phyloP scores from a whole-genome alignment of 2,888 invertebrate genomes.

The Frankliniella intonsa region DNA sequence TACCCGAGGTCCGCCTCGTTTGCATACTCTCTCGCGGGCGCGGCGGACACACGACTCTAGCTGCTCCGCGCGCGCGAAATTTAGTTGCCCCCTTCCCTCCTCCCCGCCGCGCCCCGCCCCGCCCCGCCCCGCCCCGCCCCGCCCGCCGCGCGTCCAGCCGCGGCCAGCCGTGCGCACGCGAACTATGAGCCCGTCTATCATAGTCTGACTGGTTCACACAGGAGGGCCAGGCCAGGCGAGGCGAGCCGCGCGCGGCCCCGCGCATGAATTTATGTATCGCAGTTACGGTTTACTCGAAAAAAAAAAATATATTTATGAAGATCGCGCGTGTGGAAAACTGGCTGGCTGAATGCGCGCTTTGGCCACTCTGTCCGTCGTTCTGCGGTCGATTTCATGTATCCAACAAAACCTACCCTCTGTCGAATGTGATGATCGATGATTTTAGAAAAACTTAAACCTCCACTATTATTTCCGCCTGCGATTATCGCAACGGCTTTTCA shows the following conservation, averaged over 20 bases:
- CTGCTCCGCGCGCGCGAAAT: constrained; percentile 7
- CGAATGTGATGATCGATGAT: too few relatives aligned
- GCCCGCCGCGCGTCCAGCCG: background rate
- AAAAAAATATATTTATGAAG: too few relatives aligned
- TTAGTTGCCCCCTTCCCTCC: background rate
- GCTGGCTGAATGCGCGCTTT: too few relatives aligned
- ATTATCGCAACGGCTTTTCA: too few relatives aligned
- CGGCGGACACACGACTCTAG: background rate
- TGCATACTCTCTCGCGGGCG: background rate
- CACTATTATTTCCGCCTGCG: too few relatives aligned
- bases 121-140: background rate
- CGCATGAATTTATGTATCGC: constrained; percentile 26
- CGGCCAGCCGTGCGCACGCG: background rate
- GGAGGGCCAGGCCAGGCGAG: background rate
- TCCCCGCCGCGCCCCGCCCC: background rate
- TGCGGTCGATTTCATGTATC: too few relatives aligned
- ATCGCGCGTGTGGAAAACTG: too few relatives aligned
- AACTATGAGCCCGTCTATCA: constrained; percentile 26
- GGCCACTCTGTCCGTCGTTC: too few relatives aligned
- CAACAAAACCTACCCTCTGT: too few relatives aligned
- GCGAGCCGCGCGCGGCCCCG: background rate
- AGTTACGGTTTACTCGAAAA: background rate
- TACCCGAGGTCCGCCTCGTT: background rate
- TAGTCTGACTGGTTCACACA: constrained; percentile 25
- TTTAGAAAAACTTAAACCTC: too few relatives aligned